Base-by-base conservation (phyloP, 2,113 vertebrate species). In the Leptodactylus fuscus region DNA sequence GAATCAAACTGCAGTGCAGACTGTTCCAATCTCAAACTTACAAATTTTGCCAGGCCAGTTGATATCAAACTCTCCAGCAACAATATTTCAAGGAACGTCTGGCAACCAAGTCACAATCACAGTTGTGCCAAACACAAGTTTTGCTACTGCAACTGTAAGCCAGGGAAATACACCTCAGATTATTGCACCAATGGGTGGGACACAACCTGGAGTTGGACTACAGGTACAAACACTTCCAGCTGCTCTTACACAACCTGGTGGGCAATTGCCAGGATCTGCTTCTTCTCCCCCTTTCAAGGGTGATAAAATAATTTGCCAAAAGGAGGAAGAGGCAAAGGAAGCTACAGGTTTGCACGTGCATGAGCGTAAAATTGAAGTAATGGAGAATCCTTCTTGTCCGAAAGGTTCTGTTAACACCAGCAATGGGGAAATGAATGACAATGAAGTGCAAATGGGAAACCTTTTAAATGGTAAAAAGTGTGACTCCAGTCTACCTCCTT, bases 241-340 rank as follows among this genome's bases (percentile, higher is more conserved):
- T 81, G 93, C 94, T 78, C 93, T 93, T 69, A 91, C 93, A 88
- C 92, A 94, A 92, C 91, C 92, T 86, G 94, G 95, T 89, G 96
- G 94, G 93, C 94, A 95, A 92, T 92, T 95, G 79, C 85, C 92
- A 1, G 95, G 94, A 87, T 92, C 94, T 87, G 91, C 91, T 87
- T 92, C 93, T 90, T 92, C 93, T 85, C 94, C 95, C 83, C 96
- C 96, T n/a, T 96, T 99, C 88, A 94, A 96, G 95, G 98, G 97
- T 91, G 98, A 99, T 95, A 98, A 96, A 93, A 99, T 99, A 85
- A 99, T 99, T 93, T 99, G 98, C 95, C 97, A 99, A 94, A 99
- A 99, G 94, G 98, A 99, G 94, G 98, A 99, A 94, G 97, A 99
- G 93, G 98, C 98, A 91, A 99, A 99, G 92, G 98, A 99, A 81